Evolutionary conservation across 2,888 invertebrate species (phyloP).

Genomic region (Melinopterus prodromus): DNA sequence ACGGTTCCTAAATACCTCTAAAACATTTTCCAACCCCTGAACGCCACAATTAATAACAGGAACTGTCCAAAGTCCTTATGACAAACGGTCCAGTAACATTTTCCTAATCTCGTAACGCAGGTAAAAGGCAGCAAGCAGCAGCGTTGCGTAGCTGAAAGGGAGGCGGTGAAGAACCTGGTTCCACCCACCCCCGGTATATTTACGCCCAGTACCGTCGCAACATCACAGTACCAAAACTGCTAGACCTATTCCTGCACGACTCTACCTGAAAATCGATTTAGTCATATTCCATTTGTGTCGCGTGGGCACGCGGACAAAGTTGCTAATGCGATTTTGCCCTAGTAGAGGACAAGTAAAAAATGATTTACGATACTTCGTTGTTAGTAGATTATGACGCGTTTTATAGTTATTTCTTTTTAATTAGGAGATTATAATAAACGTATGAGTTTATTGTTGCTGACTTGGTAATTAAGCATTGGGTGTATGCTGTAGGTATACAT

Average conservation of each 20-base stretch:
- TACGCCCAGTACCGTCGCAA: background rate
- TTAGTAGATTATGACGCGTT: background rate
- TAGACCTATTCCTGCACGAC: background rate
- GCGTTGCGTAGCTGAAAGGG: background rate
- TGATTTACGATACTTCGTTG: background rate
- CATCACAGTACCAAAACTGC: background rate
- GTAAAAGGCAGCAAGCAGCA: background rate
- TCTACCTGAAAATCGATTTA: background rate
- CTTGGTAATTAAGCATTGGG: background rate
- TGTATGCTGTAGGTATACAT: background rate
- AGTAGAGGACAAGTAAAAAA: background rate
- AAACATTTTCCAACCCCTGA: background rate
- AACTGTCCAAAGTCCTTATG: conserved; percentile 4
- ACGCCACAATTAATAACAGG: background rate
- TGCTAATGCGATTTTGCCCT: background rate
- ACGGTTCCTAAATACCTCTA: background rate
- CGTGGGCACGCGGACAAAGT: background rate
- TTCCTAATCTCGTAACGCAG: background rate
- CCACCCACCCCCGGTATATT: conserved; percentile 4
- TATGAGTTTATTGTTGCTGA: background rate
- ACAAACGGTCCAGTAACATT: conserved; percentile 4
- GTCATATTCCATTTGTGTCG: background rate
- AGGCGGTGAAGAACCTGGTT: background rate
- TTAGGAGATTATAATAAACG: background rate
- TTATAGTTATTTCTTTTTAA: background rate